A percentile compares a stretch with the other conserved stretches of the same genome.
Conservation (phyloP, 2,113 vertebrate species). For the Dipodomys stephensi region DNA sequence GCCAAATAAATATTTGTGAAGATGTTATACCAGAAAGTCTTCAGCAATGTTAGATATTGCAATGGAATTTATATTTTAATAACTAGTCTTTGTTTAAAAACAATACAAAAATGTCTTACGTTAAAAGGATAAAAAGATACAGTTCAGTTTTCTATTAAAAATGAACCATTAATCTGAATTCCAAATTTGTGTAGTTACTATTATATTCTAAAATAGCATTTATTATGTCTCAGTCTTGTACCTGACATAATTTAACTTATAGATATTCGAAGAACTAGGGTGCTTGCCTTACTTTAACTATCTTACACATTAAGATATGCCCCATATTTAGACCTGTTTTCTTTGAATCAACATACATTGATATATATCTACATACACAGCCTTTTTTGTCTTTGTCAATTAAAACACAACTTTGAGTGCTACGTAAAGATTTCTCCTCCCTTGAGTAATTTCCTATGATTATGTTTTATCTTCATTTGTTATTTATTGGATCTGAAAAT, state of each 20-base stretch:
- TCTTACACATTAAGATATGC: background rate
- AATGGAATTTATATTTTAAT: background rate
- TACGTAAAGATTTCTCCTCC: background rate
- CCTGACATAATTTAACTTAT: background rate
- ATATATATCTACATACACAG: background rate
- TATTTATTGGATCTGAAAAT: background rate
- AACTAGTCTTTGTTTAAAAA: background rate
- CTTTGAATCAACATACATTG: background rate
- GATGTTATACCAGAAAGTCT: background rate
- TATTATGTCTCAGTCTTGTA: background rate
- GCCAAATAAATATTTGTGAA: background rate
- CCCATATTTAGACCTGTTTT: background rate
- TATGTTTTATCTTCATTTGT: background rate
- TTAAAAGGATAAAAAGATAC: background rate
- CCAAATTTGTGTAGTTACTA: background rate
- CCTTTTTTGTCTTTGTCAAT: background rate
- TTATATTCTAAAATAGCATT: background rate
- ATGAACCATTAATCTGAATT: background rate
- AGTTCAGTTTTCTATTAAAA: background rate
- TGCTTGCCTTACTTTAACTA: background rate
- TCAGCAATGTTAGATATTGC: background rate
- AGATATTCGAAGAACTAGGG: background rate
- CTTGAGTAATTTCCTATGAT: background rate
- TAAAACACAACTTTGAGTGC: background rate
- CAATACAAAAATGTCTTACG: background rate